A percentile compares a stretch with the other conserved stretches of the same genome.
Evolutionary conservation across 2,888 invertebrate genomes (phyloP).

Genomic region (Cremastinae sp.): DNA sequence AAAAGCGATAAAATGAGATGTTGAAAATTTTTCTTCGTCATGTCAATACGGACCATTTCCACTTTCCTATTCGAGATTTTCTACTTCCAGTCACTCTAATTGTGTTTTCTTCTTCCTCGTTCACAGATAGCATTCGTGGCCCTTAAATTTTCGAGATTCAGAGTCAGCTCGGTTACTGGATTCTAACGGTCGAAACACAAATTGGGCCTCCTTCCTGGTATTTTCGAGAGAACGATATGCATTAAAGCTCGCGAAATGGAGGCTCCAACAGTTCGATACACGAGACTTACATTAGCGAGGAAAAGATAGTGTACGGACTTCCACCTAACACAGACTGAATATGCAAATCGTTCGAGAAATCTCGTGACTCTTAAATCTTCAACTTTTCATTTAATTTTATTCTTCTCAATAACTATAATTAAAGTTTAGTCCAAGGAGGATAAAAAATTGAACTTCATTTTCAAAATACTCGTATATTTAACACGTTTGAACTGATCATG

Average conservation of each 20-base stretch:
- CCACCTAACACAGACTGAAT: slow-evolving; percentile 2
- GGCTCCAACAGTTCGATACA: slow-evolving; percentile 59
- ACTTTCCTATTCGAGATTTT: slow-evolving; percentile 42
- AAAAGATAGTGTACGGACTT: slow-evolving; percentile 35
- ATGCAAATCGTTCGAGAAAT: slow-evolving; percentile 32
- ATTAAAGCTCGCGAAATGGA: slow-evolving; percentile 19
- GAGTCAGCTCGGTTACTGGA: slow-evolving; percentile 12
- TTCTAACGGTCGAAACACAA: slow-evolving; percentile 43
- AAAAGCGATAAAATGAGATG: too few species aligned
- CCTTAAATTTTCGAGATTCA: slow-evolving; percentile 37
- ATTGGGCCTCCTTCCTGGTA: slow-evolving; percentile 48
- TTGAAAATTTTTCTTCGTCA: slow-evolving; percentile 2
- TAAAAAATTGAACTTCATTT: neutral
- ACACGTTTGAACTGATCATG: neutral
- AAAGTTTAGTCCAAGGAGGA: too few species aligned
- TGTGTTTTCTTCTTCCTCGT: neutral
- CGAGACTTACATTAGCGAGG: slow-evolving; percentile 73
- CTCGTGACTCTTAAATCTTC: slow-evolving; percentile 20
- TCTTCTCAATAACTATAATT: too few species aligned
- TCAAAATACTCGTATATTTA: too few species aligned
- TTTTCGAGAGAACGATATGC: slow-evolving; percentile 9
- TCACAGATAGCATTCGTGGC: slow-evolving; percentile 10
- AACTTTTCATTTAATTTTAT: neutral
- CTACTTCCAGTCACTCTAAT: neutral
- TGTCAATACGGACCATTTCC: slow-evolving; percentile 30